These are phyloP conservation scores for Heliothis virescens DNA, from an alignment of 1,140 invertebrate species.

Conservation along the genomic window DNA sequence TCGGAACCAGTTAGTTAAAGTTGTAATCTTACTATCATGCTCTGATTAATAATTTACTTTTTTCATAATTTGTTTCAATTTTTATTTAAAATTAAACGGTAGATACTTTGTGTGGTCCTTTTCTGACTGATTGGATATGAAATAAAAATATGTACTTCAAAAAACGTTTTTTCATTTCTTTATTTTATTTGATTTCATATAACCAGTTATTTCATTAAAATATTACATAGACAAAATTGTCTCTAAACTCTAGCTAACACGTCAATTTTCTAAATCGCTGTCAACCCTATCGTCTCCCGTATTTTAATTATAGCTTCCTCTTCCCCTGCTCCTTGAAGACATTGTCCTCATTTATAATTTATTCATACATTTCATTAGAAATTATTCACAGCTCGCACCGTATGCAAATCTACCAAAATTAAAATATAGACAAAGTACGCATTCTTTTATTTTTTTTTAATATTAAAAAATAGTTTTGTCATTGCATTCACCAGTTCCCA, in stretches of 20 bases:
- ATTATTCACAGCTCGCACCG: conserved; percentile 68
- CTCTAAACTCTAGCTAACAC: too few species aligned
- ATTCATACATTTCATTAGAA: conserved; percentile 80
- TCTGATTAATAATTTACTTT: too few species aligned
- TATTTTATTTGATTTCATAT: too few species aligned
- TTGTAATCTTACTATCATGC: neutral
- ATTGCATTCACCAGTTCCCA: conserved; percentile 69
- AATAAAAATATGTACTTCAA: too few species aligned
- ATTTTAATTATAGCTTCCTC: conserved; percentile 81
- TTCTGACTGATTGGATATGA: too few species aligned
- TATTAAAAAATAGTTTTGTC: conserved; percentile 70
- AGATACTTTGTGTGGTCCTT: too few species aligned
- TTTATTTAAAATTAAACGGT: too few species aligned
- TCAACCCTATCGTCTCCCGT: conserved; percentile 68
- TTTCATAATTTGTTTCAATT: too few species aligned
- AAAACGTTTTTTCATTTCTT: too few species aligned
- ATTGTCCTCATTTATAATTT: conserved; percentile 77
- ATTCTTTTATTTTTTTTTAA: conserved; percentile 65
- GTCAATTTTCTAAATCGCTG: conserved; percentile 6
- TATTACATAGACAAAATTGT: neutral
- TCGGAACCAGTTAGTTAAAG: neutral
- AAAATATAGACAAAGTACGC: conserved; percentile 75
- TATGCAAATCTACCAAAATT: conserved; percentile 78
- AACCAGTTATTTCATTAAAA: neutral
- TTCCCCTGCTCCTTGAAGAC: conserved; percentile 76